Base-by-base conservation (phyloP, 2,113 vertebrate genomes). In the Coptodon bakossiorum region DNA sequence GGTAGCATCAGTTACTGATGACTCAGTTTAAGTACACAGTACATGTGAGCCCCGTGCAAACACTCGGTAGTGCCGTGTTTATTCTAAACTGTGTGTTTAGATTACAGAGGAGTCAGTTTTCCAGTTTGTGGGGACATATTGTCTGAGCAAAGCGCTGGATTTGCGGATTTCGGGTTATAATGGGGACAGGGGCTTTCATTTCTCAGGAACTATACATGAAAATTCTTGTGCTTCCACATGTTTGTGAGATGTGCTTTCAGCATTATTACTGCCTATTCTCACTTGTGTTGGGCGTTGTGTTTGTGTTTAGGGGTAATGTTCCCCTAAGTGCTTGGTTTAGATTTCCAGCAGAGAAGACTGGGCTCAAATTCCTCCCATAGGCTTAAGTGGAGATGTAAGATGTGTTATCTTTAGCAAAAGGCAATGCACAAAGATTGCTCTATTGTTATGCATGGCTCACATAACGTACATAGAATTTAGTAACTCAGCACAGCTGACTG, bases 391-490 rank as follows among this genome's bases (percentile, higher is more conserved):
- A 87, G 90, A 88, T 87, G 83, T 86, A 59, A 82, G 85, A 81
- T 87, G 87, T 34, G 61, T 93, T 94, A 94, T 96, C 91, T 93
- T 93, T 88, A 94, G 94, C 81, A 82, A 83, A 92, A 82, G 73
- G 61, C 91, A 87, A 50, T 76, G 52, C 45, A 88, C 50, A 83
- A 88, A 91, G 84, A 81, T 76, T 85, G 57, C 63, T 86, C 88
- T 85, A 80, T 85, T 50, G 90, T 80, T 93, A 82, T 85, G 52
- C 88, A 83, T 31, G 87, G 80, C 83, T 88, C 89, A 71, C 82
- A 90, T 17, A 78, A 78, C 27, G 6, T 34, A 87, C 53, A 17
- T 81, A 86, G 87, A 89, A 87, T 80, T 83, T 56, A 83, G 88
- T 82, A 87, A 84, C 83, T 81, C 88, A 31, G 87, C 24, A 14